These are phyloP conservation scores for Mus minutoides DNA, from an alignment of 2,797 vertebrate genomes.

Conservation along the genomic window DNA sequence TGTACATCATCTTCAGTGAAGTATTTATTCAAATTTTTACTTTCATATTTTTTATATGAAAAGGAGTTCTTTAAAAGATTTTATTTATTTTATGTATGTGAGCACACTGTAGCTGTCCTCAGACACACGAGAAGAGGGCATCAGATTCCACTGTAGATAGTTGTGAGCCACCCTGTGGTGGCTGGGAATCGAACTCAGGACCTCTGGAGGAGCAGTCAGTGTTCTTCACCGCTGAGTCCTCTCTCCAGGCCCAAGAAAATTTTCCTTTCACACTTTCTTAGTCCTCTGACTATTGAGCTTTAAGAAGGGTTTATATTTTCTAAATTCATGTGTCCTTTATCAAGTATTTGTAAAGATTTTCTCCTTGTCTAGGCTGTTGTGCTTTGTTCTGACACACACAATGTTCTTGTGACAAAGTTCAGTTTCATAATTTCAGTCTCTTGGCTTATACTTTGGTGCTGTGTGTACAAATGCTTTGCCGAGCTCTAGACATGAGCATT, in stretches of 20 bases:
- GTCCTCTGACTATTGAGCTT: neutral
- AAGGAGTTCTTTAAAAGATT: neutral
- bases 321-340: neutral
- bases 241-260: neutral
- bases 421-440: neutral
- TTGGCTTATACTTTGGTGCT: neutral
- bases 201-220: neutral
- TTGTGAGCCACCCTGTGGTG: neutral
- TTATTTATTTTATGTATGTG: neutral
- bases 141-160: neutral
- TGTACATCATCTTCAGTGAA: neutral
- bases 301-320: neutral
- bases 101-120: neutral
- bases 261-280: neutral
- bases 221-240: neutral
- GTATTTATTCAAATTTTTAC: neutral
- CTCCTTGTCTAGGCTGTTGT: neutral
- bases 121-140: neutral
- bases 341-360: constrained; percentile 5
- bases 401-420: neutral
- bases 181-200: neutral
- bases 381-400: neutral
- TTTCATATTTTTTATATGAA: neutral
- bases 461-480: neutral
- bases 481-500: neutral